Conservation (phyloP, 2,888 invertebrate genomes). For the Acrobasis consociella region DNA sequence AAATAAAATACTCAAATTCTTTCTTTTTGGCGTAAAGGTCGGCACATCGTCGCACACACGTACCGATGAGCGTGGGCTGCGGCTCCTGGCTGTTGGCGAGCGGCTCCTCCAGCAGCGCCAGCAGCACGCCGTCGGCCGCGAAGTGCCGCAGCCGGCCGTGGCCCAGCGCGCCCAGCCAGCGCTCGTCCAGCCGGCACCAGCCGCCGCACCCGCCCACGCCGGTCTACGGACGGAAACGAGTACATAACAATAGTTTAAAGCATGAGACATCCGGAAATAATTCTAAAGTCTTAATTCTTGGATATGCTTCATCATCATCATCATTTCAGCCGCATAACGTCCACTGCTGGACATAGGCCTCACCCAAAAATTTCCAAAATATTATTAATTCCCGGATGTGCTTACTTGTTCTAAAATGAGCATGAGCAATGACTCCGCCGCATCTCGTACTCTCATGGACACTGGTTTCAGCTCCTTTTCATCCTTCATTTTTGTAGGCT, state of each 20-base stretch:
- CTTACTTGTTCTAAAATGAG: slow-evolving; percentile 93
- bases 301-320: too few species aligned
- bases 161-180: slow-evolving; percentile 87
- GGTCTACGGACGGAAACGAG: too few species aligned
- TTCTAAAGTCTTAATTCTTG: too few species aligned
- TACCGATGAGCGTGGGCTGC: slow-evolving; percentile 92
- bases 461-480: slow-evolving; percentile 98
- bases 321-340: too few species aligned
- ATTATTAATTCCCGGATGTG: not conserved
- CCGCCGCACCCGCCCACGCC: slow-evolving; percentile 86
- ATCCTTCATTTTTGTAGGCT: slow-evolving; percentile 95
- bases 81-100: slow-evolving; percentile 96
- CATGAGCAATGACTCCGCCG: slow-evolving; percentile 96
- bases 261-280: too few species aligned
- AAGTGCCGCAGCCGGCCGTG: slow-evolving; percentile 86
- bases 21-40: too few species aligned
- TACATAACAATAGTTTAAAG: too few species aligned
- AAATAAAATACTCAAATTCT: too few species aligned
- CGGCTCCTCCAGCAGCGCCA: slow-evolving; percentile 95
- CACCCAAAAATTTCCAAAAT: too few species aligned
- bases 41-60: too few species aligned
- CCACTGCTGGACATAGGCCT: too few species aligned
- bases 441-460: slow-evolving; percentile 98
- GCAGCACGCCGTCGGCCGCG: slow-evolving; percentile 94
- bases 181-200: slow-evolving; percentile 94